Evolutionary conservation across 2,797 vertebrate species (phyloP).

Genomic region (Spatula versicolor): DNA sequence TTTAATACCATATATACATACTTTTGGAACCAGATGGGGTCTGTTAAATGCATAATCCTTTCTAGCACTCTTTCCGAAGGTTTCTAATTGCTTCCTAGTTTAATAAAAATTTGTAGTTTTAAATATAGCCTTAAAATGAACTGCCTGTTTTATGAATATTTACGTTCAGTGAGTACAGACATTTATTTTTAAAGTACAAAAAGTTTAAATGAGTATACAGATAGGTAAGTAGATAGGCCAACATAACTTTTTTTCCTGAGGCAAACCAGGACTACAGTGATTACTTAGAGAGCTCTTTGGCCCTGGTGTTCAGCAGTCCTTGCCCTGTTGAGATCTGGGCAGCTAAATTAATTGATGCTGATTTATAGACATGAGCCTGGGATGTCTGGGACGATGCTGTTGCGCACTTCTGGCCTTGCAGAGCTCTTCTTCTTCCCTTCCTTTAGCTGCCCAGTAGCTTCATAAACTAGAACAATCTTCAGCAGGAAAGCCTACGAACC

Average conservation of each 20-base stretch:
- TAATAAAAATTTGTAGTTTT: background rate
- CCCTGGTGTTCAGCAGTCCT: background rate
- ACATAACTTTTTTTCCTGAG: background rate
- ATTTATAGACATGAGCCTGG: background rate
- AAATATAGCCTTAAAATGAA: background rate
- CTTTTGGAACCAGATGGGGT: background rate
- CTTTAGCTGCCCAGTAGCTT: background rate
- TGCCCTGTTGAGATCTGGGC: background rate
- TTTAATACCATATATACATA: background rate
- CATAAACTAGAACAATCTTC: background rate
- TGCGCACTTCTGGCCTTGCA: background rate
- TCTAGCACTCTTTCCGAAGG: background rate
- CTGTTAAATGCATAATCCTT: constrained; percentile 41
- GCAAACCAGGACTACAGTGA: background rate
- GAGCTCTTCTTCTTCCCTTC: background rate
- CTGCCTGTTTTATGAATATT: background rate
- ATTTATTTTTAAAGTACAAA: background rate
- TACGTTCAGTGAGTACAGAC: background rate
- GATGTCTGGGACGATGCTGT: background rate
- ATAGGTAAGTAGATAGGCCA: background rate
- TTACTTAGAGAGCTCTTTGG: background rate
- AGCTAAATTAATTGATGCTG: background rate
- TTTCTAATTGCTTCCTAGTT: constrained; percentile 27
- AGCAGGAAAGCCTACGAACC: background rate
- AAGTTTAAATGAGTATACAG: background rate